phyloP scores from a whole-genome alignment of 1,140 invertebrate genomes.

The Hyphantria cunea region DNA sequence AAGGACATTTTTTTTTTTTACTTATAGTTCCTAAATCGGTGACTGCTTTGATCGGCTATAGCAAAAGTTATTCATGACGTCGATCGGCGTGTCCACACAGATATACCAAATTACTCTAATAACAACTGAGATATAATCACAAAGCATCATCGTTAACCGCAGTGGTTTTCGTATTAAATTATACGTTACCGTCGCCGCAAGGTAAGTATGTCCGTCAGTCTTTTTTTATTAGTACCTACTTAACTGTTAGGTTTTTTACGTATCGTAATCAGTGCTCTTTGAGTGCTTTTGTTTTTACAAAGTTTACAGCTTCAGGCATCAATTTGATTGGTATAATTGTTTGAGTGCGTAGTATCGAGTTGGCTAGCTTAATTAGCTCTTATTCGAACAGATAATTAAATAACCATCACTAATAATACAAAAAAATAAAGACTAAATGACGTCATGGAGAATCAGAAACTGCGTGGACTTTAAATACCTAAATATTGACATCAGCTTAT shows the following conservation, averaged over 20 bases:
- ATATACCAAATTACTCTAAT: slow-evolving; percentile 26
- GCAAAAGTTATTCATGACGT: slow-evolving; percentile 21
- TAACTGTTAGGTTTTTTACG: slow-evolving; percentile 6
- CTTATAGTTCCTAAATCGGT: too few species aligned
- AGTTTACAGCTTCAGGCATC: not conserved
- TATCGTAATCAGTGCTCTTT: not conserved
- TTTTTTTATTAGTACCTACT: slow-evolving; percentile 29
- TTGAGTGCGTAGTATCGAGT: not conserved
- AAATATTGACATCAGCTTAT: too few species aligned
- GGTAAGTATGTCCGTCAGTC: slow-evolving; percentile 18
- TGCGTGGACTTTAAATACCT: too few species aligned
- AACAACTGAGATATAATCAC: slow-evolving; percentile 28
- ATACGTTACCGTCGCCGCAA: slow-evolving; percentile 19
- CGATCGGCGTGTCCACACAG: slow-evolving; percentile 15
- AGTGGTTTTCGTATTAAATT: slow-evolving; percentile 27
- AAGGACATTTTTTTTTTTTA: too few species aligned
- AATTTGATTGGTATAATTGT: not conserved
- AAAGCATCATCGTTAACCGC: slow-evolving; percentile 10
- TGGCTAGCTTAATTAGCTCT: too few species aligned
- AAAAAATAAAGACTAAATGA: not conserved
- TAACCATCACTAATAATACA: too few species aligned
- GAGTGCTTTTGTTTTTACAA: not conserved
- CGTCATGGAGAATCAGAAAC: too few species aligned
- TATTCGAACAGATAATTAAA: too few species aligned
- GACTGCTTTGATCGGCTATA: not conserved